Percentiles rank a stretch among this genome's conserved stretches.
Conservation (phyloP, 2,888 invertebrate genomes). For the Tortrix viridana region DNA sequence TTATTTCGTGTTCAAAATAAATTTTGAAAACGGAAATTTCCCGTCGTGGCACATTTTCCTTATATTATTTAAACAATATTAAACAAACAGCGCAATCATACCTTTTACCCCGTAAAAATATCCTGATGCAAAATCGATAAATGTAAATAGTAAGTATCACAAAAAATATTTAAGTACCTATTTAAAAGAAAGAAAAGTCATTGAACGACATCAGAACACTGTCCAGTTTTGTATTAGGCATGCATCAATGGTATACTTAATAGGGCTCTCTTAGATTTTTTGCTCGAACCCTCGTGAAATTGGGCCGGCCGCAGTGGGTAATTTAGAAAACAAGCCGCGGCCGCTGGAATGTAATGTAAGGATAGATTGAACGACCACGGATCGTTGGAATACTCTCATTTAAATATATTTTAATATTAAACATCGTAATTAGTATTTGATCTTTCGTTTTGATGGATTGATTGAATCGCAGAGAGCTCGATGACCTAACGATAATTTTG, state of each 20-base stretch:
- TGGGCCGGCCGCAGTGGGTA: conserved; percentile 47
- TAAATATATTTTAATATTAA: conserved; percentile 17
- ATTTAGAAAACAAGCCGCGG: conserved; percentile 54
- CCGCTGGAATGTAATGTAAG: conserved; percentile 43
- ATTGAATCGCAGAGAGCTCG: background rate
- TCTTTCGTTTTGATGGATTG: background rate
- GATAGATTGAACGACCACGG: conserved; percentile 44
- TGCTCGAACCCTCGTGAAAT: conserved; percentile 54
- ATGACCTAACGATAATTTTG: background rate
- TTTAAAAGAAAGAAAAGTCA: background rate
- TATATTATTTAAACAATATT: too few relatives aligned
- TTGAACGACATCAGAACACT: conserved; percentile 14
- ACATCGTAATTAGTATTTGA: too few relatives aligned
- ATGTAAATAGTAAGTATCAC: too few relatives aligned
- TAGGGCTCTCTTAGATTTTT: conserved; percentile 57
- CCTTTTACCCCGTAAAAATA: too few relatives aligned
- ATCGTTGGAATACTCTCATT: conserved; percentile 41
- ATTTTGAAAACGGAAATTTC: conserved; percentile 1
- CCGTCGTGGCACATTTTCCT: too few relatives aligned
- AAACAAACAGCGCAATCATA: too few relatives aligned
- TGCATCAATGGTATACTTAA: conserved; percentile 50
- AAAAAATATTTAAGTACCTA: background rate
- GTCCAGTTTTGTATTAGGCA: conserved; percentile 47
- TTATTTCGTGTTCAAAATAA: conserved; percentile 18
- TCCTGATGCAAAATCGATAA: too few relatives aligned